Base-by-base conservation (phyloP, 2,888 invertebrate species). In the Aromia moschata region DNA sequence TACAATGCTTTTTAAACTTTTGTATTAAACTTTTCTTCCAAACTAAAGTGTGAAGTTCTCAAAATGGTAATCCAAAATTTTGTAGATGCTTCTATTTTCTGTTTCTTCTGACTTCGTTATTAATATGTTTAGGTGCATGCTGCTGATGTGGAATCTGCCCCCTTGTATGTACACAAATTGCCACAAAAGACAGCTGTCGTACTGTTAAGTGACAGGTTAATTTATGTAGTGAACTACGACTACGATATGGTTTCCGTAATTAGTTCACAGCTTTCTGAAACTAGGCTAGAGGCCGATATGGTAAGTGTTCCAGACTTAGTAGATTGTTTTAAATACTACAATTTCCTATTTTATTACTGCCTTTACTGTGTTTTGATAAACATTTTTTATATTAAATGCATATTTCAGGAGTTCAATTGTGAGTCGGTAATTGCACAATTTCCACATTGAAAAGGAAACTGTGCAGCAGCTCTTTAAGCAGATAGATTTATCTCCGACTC, bases 131-230 rank as follows among this genome's bases (percentile, higher is more conserved):
- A 88, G 87, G 83, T 91, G 59, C 89, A 89, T 75, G 86, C 86
- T 70, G 86, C 87, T 65, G 86, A 87, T 74, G 83, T 89, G 45
- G 87, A 87, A 70, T 82, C 87, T 56, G 85, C 86, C 60, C 89
- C 90, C 9, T 78, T 89, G 56, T 88, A 86, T 77, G 83, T 89
- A 44, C 89, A 91, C 76, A 89, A 88, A 79, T 81, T 92, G 68
- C 87, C 89, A 37, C 81, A 84, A 33, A 83, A 85, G 54, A 86
- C 86, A 70, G 81, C 83, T 69, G 84, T 85, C 64, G 81, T 90
- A 69, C 78, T 90, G 59, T 82, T 91, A 47, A 88, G 90, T 18
- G 89, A 89, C 73, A 85, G 86, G 70, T 82, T 91, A 62, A 85
- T 91, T 70, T 90, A 88, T 74, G 82, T 86, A 41, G 82, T 86